Evolutionary conservation across 2,113 vertebrate genomes (phyloP).

Genomic region (Crotalus helleri): DNA sequence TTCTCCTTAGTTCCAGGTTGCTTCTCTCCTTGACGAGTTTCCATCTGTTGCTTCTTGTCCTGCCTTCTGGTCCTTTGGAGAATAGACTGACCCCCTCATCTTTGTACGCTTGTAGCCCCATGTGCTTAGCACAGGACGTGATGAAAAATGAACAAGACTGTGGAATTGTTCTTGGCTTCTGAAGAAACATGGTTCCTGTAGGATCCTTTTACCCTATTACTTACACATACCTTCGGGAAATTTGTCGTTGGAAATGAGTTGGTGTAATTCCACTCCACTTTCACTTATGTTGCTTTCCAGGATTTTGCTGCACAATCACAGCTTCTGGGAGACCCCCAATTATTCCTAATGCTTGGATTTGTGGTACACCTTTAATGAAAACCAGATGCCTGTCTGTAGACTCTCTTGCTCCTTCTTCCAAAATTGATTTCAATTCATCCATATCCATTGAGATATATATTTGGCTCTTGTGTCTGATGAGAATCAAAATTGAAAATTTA

Average conservation of each 20-base stretch:
- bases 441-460: not conserved
- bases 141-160: not conserved
- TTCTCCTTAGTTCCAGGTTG: not conserved
- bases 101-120: not conserved
- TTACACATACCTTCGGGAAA: slow-evolving; percentile 30
- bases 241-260: slow-evolving; percentile 2
- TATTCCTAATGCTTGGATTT: slow-evolving; percentile 93
- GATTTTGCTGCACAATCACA: slow-evolving; percentile 72
- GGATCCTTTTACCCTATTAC: slow-evolving; percentile 30
- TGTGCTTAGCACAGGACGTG: not conserved
- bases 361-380: slow-evolving; percentile 86
- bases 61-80: not conserved
- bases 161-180: not conserved
- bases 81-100: not conserved
- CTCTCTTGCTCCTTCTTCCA: slow-evolving; percentile 69
- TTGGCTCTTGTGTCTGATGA: not conserved
- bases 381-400: slow-evolving; percentile 94
- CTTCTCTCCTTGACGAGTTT: not conserved
- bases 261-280: slow-evolving; percentile 46
- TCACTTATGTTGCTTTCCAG: slow-evolving; percentile 65
- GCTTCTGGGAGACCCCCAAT: slow-evolving; percentile 90
- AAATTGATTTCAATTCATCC: slow-evolving; percentile 13
- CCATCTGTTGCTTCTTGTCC: not conserved
- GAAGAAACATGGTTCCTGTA: slow-evolving; percentile 8
- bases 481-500: not conserved